Evolutionary conservation across 2,888 invertebrate species (phyloP).

Genomic region (Alsophila aescularia): DNA sequence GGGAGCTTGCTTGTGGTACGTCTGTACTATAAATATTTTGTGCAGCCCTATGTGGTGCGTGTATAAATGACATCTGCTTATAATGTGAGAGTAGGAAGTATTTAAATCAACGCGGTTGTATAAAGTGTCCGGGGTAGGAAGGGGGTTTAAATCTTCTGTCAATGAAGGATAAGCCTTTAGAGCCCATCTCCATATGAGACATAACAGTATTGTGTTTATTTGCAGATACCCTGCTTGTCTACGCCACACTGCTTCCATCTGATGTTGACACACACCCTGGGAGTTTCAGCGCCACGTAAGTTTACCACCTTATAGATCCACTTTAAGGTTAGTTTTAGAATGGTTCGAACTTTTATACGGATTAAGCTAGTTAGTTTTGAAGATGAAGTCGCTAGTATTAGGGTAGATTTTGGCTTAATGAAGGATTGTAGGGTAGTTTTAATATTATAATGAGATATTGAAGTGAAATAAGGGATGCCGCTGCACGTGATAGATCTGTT

Average conservation of each 20-base stretch:
- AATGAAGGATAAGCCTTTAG: slow-evolving; percentile 17
- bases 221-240: slow-evolving; percentile 67
- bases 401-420: slow-evolving; percentile 31
- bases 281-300: slow-evolving; percentile 52
- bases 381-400: slow-evolving; percentile 12
- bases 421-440: slow-evolving; percentile 44
- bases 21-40: too few relatives aligned
- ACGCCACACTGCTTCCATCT: slow-evolving; percentile 56
- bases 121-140: neutral
- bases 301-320: slow-evolving; percentile 33
- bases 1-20: too few relatives aligned
- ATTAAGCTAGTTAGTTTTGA: slow-evolving; percentile 7
- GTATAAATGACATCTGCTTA: too few relatives aligned
- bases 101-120: neutral
- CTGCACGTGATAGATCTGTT: slow-evolving; percentile 58
- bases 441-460: slow-evolving; percentile 65
- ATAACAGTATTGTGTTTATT: slow-evolving; percentile 53
- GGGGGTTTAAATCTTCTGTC: neutral
- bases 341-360: slow-evolving; percentile 11
- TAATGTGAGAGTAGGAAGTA: too few relatives aligned
- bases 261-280: slow-evolving; percentile 47
- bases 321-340: slow-evolving; percentile 27
- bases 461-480: slow-evolving; percentile 55
- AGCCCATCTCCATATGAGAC: slow-evolving; percentile 14
- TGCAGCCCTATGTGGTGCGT: too few relatives aligned